Percentiles rank a stretch among this genome's conserved stretches.
phyloP scores from a whole-genome alignment of 2,888 invertebrate species.

The Frankliniella fusca region DNA sequence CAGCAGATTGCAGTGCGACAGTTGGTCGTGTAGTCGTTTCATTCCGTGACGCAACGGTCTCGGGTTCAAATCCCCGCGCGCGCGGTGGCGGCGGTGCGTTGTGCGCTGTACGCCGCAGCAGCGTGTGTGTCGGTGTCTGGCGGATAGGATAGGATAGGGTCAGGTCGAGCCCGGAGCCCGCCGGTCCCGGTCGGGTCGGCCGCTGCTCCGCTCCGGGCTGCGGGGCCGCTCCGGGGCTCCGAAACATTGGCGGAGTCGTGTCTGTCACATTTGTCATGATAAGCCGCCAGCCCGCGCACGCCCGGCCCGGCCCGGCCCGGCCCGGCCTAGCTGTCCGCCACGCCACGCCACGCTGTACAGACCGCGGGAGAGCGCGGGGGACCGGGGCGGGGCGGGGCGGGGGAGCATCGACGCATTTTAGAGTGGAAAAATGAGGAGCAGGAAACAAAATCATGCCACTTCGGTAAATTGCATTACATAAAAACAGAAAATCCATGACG shows the following conservation, averaged over 20 bases:
- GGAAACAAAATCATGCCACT: too few relatives aligned
- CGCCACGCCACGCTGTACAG: not conserved
- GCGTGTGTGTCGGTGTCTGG: not conserved
- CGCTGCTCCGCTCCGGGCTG: not conserved
- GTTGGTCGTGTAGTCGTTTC: not conserved
- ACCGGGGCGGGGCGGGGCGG: too few relatives aligned
- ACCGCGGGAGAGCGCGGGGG: too few relatives aligned
- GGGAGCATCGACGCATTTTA: too few relatives aligned
- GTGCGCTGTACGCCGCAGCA: not conserved
- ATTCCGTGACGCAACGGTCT: not conserved
- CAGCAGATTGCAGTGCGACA: not conserved
- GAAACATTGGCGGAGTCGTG: conserved; percentile 17
- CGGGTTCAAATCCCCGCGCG: not conserved
- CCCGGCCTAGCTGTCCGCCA: not conserved
- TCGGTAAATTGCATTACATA: too few relatives aligned
- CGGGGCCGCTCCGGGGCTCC: not conserved
- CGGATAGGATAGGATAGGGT: conserved; percentile 10
- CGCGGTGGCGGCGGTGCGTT: not conserved
- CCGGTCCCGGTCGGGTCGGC: not conserved
- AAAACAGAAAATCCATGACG: too few relatives aligned
- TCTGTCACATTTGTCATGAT: conserved; percentile 10
- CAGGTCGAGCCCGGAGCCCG: not conserved
- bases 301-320: not conserved
- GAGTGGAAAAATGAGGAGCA: too few relatives aligned
- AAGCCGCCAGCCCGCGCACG: not conserved